phyloP scores from a whole-genome alignment of 2,113 vertebrate genomes.

The Anguilla japonica region DNA sequence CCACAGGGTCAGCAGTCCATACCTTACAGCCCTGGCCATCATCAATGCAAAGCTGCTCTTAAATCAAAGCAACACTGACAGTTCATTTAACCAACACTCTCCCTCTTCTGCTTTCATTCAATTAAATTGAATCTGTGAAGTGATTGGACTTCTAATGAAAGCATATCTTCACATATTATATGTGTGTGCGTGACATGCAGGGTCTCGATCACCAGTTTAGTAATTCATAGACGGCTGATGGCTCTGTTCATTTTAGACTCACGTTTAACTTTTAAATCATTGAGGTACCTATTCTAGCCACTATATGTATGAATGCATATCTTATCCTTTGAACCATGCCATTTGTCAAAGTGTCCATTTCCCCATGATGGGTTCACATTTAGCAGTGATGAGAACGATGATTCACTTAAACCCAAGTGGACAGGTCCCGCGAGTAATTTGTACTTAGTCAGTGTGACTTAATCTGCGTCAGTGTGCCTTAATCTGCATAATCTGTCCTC shows the following conservation, averaged over 20 bases:
- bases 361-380: background rate
- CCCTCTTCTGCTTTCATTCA: background rate
- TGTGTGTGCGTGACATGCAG: background rate
- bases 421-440: background rate
- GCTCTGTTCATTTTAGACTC: background rate
- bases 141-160: background rate
- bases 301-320: background rate
- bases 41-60: background rate
- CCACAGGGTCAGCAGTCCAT: background rate
- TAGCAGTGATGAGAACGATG: background rate
- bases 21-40: background rate
- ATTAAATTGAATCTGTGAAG: background rate
- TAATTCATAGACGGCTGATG: background rate
- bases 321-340: background rate
- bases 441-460: background rate
- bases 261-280: background rate
- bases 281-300: background rate
- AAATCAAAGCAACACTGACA: background rate
- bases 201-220: background rate
- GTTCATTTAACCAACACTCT: background rate
- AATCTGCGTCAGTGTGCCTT: background rate
- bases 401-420: background rate
- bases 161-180: background rate
- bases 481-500: background rate
- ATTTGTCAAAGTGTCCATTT: background rate